Evolutionary conservation across 2,888 invertebrate genomes (phyloP), one percentile per base, ranked within the genome.

Genomic region (Resseliella maxima): DNA sequence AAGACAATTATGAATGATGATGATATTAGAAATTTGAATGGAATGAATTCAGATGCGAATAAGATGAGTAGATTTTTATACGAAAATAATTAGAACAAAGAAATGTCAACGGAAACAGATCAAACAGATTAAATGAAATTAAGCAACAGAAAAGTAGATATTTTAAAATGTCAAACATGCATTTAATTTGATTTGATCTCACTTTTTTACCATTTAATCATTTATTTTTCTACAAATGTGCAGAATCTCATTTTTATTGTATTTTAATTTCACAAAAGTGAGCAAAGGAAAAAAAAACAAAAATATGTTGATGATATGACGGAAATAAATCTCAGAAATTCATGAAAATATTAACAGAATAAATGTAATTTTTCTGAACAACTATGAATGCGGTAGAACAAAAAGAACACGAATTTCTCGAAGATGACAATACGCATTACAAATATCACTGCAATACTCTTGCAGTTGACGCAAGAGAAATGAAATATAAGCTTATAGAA

Each of bases 141-240:
- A 59, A 59, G n/a, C 59, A 72, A 72, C 72, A 72, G 72, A 72
- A 12, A 8, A 50, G 31, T 72, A 72, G 72, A 72, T 72, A 72
- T n/a, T n/a, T n/a, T n/a, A n/a, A n/a, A n/a, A n/a, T n/a, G n/a
- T n/a, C n/a, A n/a, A 35, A 27, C 5, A 72, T 8, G 12, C 12
- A 27, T 31, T 31, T 72, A 1, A 72, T 31, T 31, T 0, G 2
- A 72, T 72, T 72, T 15, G 27, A 59, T 59, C 10, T 31, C 12
- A 12, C 31, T 72, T 72, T 72, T 72, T 72, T 35, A 31, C 12
- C 31, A 72, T 59, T 31, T 8, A 50, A 50, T 18, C 8, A 72
- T 72, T 72, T 72, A 72, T 72, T 72, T 72, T 72, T 72, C 72
- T 72, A 72, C 31, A 35, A 72, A 72, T 72, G 31, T 35, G 18